phyloP scores from a whole-genome alignment of 1,140 invertebrate genomes.

The Triops longicaudatus region DNA sequence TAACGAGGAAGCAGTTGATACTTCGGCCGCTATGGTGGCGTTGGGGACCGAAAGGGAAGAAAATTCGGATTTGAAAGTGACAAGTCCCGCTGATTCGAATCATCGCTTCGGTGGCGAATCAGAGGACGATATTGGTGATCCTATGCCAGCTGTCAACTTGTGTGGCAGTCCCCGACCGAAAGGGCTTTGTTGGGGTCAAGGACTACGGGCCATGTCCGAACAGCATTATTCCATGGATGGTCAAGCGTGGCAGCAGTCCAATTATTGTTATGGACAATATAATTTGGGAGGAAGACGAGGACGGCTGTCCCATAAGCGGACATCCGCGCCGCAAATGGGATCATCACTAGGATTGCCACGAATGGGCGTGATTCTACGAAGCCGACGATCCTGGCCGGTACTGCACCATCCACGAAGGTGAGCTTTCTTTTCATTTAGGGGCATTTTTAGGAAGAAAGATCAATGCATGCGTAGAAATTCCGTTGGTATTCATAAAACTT shows the following conservation, averaged over 20 bases:
- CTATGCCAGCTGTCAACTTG: not conserved
- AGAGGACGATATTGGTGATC: constrained; percentile 1
- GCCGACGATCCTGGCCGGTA: constrained; percentile 20
- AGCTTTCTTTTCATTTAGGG: not conserved
- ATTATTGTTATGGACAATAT: not conserved
- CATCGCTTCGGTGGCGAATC: not conserved
- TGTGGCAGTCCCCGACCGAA: not conserved
- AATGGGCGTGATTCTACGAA: constrained; percentile 18
- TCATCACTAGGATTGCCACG: not conserved
- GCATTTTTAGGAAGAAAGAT: too few relatives aligned
- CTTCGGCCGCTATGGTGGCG: not conserved
- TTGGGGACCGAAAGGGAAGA: not conserved
- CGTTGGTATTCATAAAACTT: too few relatives aligned
- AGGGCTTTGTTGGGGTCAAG: not conserved
- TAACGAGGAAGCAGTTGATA: constrained; percentile 3
- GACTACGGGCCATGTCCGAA: not conserved
- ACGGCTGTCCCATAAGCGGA: constrained; percentile 19
- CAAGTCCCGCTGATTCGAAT: not conserved
- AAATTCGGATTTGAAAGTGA: not conserved
- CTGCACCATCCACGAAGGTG: constrained; percentile 23
- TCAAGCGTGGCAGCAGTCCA: constrained; percentile 19
- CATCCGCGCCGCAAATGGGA: constrained; percentile 24
- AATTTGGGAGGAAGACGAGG: constrained; percentile 12
- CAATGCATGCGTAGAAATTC: too few relatives aligned
- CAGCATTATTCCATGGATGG: not conserved